Conservation (phyloP, 2,797 vertebrate genomes). For the Coregonus suidteri region DNA sequence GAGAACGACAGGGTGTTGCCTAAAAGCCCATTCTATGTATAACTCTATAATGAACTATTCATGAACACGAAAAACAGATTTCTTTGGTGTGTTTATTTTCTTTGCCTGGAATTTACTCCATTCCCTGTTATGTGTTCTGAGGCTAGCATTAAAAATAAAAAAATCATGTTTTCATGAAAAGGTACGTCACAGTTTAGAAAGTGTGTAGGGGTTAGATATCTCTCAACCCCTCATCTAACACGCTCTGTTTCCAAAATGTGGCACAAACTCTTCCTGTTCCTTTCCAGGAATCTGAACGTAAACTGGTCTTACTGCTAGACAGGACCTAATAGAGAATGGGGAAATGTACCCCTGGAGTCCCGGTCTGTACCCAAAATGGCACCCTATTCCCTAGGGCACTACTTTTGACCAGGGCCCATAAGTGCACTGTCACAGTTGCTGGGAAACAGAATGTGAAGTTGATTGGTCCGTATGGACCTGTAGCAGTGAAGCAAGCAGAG, state of each 20-base stretch:
- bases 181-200: not conserved
- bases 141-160: not conserved
- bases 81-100: not conserved
- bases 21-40: conserved; percentile 34
- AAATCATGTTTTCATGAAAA: not conserved
- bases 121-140: not conserved
- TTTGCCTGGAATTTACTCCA: not conserved
- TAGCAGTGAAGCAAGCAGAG: conserved; percentile 37
- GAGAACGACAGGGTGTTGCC: not conserved
- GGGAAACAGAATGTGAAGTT: conserved; percentile 50
- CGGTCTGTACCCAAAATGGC: not conserved
- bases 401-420: no score
- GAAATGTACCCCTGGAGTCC: conserved; percentile 44
- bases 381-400: not conserved
- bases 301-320: conserved; percentile 31
- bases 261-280: conserved; percentile 37
- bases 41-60: conserved; percentile 25
- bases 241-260: conserved; percentile 19
- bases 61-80: conserved; percentile 11
- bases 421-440: conserved; percentile 32
- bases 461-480: conserved; percentile 48
- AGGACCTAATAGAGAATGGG: conserved; percentile 50
- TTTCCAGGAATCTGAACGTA: conserved; percentile 38
- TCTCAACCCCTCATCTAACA: not conserved
- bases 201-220: not conserved